phyloP scores from a whole-genome alignment of 2,797 vertebrate species.

The Kryptolebias ocellatus region DNA sequence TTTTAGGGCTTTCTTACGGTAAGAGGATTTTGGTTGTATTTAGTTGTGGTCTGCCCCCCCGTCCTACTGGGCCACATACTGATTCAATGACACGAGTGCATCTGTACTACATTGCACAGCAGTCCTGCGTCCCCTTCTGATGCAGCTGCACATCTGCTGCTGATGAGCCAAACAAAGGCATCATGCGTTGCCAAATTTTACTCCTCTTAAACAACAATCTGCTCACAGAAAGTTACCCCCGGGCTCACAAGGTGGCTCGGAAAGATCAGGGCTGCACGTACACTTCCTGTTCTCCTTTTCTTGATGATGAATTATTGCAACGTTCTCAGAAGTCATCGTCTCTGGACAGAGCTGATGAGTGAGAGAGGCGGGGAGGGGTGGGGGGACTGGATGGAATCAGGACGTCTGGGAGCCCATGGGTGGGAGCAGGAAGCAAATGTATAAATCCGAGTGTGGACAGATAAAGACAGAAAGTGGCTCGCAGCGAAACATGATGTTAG shows the following conservation, averaged over 20 bases:
- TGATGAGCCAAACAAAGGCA: constrained; percentile 74
- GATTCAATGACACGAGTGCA: constrained; percentile 78
- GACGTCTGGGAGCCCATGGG: constrained; percentile 63
- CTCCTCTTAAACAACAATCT: constrained; percentile 46
- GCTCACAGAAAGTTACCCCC: constrained; percentile 46
- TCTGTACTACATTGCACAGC: constrained; percentile 76
- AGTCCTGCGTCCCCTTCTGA: constrained; percentile 64
- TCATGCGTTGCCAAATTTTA: constrained; percentile 60
- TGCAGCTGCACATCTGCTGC: constrained; percentile 78
- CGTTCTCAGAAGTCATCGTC: constrained; percentile 62
- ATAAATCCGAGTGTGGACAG: constrained; percentile 63
- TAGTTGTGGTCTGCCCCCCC: constrained; percentile 65
- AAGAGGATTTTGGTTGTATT: constrained; percentile 52
- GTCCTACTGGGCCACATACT: constrained; percentile 70
- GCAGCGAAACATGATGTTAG: constrained; percentile 40
- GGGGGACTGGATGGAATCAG: constrained; percentile 46
- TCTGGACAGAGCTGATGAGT: constrained; percentile 62
- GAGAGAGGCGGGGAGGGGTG: constrained; percentile 43
- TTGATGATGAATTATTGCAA: constrained; percentile 68
- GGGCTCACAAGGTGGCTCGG: constrained; percentile 46
- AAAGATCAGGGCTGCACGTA: constrained; percentile 12
- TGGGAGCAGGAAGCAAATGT: constrained; percentile 75
- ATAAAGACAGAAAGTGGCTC: constrained; percentile 68
- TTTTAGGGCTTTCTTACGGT: constrained; percentile 19
- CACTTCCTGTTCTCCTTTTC: constrained; percentile 57